These are phyloP conservation scores for Montipora capitata DNA, from an alignment of 92 coral and sea anemone species.

Conservation along the genomic window DNA sequence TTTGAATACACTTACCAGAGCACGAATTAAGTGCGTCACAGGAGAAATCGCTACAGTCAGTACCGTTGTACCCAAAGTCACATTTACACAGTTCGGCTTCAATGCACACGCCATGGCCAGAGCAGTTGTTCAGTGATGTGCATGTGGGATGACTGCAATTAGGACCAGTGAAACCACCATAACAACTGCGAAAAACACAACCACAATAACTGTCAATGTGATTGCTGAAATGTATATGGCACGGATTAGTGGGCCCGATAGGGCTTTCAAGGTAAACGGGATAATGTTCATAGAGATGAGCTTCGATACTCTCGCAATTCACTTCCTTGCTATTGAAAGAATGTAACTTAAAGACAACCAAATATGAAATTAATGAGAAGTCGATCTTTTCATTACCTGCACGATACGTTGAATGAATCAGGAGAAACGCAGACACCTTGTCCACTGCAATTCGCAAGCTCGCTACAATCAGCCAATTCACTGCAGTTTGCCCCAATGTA, in stretches of 20 bases:
- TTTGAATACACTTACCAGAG: conserved; percentile 15
- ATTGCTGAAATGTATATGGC: not conserved
- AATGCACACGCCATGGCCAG: conserved; percentile 60
- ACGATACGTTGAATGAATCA: not conserved
- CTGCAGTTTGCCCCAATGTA: conserved; percentile 61
- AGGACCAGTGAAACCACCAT: conserved; percentile 58
- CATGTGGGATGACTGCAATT: conserved; percentile 55
- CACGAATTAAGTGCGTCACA: conserved; percentile 54
- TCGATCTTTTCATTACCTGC: conserved; percentile 3
- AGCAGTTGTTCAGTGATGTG: conserved; percentile 53
- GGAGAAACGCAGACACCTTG: conserved; percentile 51
- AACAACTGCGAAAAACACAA: conserved; percentile 57
- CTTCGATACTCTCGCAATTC: conserved; percentile 1
- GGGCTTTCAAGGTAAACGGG: not conserved
- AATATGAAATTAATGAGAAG: too few relatives aligned
- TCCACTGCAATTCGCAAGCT: conserved; percentile 61
- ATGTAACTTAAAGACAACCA: too few relatives aligned
- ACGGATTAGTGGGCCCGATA: not conserved
- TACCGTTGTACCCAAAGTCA: conserved; percentile 48
- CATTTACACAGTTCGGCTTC: conserved; percentile 76
- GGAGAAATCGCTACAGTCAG: conserved; percentile 54
- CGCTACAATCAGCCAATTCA: conserved; percentile 44
- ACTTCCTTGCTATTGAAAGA: not conserved
- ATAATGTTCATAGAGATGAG: not conserved
- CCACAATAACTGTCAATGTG: not conserved